These are phyloP conservation scores for Chrysopa pallens DNA, from an alignment of 1,140 invertebrate species.

Conservation along the genomic window DNA sequence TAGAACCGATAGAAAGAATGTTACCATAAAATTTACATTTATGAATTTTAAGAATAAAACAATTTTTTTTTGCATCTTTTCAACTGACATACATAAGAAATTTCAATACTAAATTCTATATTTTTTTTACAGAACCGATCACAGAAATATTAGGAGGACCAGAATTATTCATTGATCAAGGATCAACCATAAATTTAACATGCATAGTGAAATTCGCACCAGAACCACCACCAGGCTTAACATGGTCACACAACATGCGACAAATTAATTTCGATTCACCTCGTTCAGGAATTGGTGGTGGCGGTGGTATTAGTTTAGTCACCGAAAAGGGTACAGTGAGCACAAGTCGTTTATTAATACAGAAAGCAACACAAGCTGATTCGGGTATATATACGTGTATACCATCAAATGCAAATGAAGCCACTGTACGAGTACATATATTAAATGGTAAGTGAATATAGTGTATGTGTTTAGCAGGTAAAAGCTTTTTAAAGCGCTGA, in stretches of 20 bases:
- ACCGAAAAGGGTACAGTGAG: conserved; percentile 63
- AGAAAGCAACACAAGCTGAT: conserved; percentile 51
- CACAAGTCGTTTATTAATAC: conserved; percentile 59
- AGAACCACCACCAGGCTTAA: conserved; percentile 57
- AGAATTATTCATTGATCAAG: conserved; percentile 67
- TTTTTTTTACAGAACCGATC: conserved; percentile 53
- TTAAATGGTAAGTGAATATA: conserved; percentile 50
- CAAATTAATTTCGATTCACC: conserved; percentile 65
- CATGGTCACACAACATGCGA: conserved; percentile 66
- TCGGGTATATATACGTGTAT: conserved; percentile 60
- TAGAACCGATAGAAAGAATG: no score
- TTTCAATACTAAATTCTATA: conserved; percentile 2
- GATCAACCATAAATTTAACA: conserved; percentile 75
- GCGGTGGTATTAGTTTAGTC: conserved; percentile 43
- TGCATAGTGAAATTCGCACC: conserved; percentile 66
- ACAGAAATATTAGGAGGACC: conserved; percentile 65
- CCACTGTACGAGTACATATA: conserved; percentile 59
- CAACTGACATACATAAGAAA: no score
- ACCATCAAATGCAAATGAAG: conserved; percentile 60
- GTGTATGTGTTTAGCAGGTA: no score
- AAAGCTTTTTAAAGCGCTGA: no score
- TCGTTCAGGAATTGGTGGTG: conserved; percentile 29
- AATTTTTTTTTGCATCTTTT: no score
- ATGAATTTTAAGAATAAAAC: no score
- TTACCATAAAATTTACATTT: no score